A percentile compares a stretch with the other conserved stretches of the same genome.
phyloP scores from a whole-genome alignment of 2,888 invertebrate species.

The Dysmachus trigonus region DNA sequence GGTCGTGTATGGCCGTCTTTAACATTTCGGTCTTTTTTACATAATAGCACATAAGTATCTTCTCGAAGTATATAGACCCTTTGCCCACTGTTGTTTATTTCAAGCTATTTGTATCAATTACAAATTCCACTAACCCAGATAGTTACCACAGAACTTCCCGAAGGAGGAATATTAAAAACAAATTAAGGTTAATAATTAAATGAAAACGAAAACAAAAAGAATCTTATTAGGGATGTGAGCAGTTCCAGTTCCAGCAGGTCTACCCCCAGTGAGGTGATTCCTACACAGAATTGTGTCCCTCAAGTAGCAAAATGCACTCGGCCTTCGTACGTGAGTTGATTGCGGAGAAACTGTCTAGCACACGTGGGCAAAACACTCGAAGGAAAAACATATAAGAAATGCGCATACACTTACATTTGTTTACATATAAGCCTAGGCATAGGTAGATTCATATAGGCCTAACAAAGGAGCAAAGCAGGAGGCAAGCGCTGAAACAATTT shows the following conservation, averaged over 20 bases:
- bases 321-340: slow-evolving; percentile 44
- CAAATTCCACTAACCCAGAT: too few species aligned
- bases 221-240: slow-evolving; percentile 33
- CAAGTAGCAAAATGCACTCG: slow-evolving; percentile 46
- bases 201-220: slow-evolving; percentile 6
- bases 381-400: not conserved
- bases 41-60: too few species aligned
- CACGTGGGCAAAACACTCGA: not conserved
- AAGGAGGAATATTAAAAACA: slow-evolving; percentile 9
- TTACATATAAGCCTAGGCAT: not conserved
- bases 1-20: too few species aligned
- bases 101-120: too few species aligned
- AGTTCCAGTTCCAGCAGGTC: not conserved
- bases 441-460: not conserved
- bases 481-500: slow-evolving; percentile 25
- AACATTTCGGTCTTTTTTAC: too few species aligned
- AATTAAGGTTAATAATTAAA: slow-evolving; percentile 36
- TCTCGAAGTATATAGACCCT: too few species aligned
- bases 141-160: too few species aligned
- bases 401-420: not conserved
- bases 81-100: too few species aligned
- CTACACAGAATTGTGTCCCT: slow-evolving; percentile 44
- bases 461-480: slow-evolving; percentile 1
- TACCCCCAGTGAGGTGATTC: slow-evolving; percentile 9
- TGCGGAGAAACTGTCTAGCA: not conserved